Evolutionary conservation across 2,888 invertebrate species (phyloP).

Genomic region (Eutolmus rufibarbis): DNA sequence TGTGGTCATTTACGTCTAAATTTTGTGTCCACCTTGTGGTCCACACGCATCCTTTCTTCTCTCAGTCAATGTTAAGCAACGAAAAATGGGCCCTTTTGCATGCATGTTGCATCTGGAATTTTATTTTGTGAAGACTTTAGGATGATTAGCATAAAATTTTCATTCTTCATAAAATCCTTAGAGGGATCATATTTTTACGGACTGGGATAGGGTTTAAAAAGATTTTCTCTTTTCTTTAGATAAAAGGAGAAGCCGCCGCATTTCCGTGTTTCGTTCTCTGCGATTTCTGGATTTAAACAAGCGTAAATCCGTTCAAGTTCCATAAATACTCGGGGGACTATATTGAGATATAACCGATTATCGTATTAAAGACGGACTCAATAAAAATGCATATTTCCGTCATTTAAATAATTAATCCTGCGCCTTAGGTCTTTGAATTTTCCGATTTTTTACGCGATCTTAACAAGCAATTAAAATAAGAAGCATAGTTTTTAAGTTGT

Average conservation of each 20-base stretch:
- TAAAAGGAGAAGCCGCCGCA: not conserved
- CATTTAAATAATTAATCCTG: no score
- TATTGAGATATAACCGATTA: not conserved
- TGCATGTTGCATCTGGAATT: constrained; percentile 12
- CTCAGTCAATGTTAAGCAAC: not conserved
- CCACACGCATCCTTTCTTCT: not conserved
- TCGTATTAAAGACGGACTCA: not conserved
- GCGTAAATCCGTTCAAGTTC: not conserved
- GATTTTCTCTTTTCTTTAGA: not conserved
- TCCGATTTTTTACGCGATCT: no score
- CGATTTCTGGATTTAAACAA: not conserved
- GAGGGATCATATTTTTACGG: not conserved
- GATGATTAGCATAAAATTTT: constrained; percentile 24
- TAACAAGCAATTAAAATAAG: no score
- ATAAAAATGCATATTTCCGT: not conserved
- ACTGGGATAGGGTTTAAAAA: not conserved
- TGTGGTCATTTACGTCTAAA: constrained; percentile 36
- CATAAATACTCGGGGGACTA: not conserved
- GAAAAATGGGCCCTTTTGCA: not conserved
- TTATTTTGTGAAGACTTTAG: not conserved
- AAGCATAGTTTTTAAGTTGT: no score
- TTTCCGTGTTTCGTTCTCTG: not conserved
- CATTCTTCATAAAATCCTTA: not conserved
- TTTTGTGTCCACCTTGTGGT: not conserved
- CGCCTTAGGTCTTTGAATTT: no score